Base-by-base conservation (phyloP, 2,113 vertebrate species). In the Callochromis pleurospilus region DNA sequence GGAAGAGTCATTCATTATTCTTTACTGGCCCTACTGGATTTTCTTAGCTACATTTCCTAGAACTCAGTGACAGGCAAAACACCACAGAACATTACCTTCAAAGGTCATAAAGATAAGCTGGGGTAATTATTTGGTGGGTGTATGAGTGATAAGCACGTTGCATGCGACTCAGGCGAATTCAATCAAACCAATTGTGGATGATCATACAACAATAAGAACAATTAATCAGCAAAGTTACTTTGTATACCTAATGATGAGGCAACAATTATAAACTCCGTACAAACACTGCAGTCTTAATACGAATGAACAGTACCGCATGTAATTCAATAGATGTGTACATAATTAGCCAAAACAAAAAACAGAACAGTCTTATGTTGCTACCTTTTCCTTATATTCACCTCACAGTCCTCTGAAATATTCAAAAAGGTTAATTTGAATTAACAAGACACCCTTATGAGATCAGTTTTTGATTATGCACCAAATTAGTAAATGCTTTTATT, bases 101-200 rank as follows among this genome's bases (percentile, higher is more conserved):
- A 93, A 93, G 88, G 91, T 91, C 90, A 90, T 83, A 24, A 90
- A 85, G 89, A 93, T 92, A 90, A 93, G 89, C 65, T 45, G 15
- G 38, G 9, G 70, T 90, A 91, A 94, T 93, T 93, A 86, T 92
- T 90, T 87, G n/a, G 82, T 58, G 60, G 65, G 56, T 58, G 84
- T 65, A 17, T 79, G 42, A 42, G 81, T 89, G 95, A 93, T 92
- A 82, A 93, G 68, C 55, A 88, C 31, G 54, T 85, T 89, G 56
- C 79, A 49, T 86, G 85, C 81, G 19, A 84, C 88, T 90, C 29
- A 60, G 73, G 56, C 55, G 83, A 88, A 91, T 86, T 90, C 84
- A 93, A 88, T 94, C 79, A 90, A 91, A 88, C 60, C 79, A 86
- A 79, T 88, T 51, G 29, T 17, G 45, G 79, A 82, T 84, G 81